A percentile compares a stretch with the other conserved stretches of the same genome.
These are phyloP conservation scores for Tipula vernalis DNA, from an alignment of 2,888 invertebrate species.

Conservation along the genomic window DNA sequence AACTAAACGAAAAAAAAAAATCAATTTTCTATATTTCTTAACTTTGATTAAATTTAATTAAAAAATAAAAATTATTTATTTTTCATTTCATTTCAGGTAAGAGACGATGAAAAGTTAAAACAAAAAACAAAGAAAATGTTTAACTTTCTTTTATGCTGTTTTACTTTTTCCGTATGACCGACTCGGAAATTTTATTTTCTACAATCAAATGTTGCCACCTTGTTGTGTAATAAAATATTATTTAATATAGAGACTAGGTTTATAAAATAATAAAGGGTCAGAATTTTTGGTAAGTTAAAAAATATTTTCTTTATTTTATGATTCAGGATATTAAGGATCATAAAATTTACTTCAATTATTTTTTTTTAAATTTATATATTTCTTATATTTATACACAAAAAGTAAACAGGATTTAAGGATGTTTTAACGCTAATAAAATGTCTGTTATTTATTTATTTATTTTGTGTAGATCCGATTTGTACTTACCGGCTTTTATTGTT, in stretches of 20 bases:
- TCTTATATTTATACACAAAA: not conserved
- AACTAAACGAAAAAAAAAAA: not conserved
- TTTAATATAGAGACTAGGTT: not conserved
- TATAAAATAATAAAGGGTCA: not conserved
- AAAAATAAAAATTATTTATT: not conserved
- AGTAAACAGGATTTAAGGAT: constrained; percentile 4
- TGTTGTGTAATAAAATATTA: not conserved
- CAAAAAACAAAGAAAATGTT: not conserved
- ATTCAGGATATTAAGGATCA: constrained; percentile 4
- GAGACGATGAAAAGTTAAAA: not conserved
- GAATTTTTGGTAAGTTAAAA: not conserved
- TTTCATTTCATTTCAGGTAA: not conserved
- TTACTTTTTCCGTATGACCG: not conserved
- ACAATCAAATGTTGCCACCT: not conserved
- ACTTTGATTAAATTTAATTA: not conserved
- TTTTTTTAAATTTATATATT: not conserved
- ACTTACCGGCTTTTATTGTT: not conserved
- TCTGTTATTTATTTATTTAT: not conserved
- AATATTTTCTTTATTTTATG: not conserved
- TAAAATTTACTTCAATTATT: not conserved
- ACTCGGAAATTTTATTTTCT: not conserved
- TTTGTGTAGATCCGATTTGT: not conserved
- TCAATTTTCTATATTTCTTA: not conserved
- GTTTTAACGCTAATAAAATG: not conserved
- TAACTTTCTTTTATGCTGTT: not conserved